Evolutionary conservation across 2,888 invertebrate genomes (phyloP), one percentile per base, ranked within the genome.

Genomic region (Tinea trinotella): DNA sequence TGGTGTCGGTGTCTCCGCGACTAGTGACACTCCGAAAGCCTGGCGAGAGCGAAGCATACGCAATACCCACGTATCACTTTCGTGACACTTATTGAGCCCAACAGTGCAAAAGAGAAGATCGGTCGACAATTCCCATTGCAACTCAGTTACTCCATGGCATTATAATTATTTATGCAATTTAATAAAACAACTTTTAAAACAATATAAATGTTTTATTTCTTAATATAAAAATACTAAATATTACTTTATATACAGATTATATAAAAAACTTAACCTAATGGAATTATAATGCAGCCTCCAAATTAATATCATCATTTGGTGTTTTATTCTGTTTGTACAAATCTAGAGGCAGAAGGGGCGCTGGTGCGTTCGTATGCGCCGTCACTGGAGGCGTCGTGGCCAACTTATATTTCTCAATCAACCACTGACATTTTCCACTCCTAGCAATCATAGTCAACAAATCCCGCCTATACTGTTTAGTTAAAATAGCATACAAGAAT

Each of bases 401-500:
- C 57, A 82, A 20, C 56, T 85, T 85, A 59, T 84, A 84, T 58
- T 65, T 74, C 60, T 75, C 66, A 1, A 84, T 66, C 58, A 84
- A 57, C 84, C 85, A 84, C 56, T 73, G 73, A 57, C 82, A 85
- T 34, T 67, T 62, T 0, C 84, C 87, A 62, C 81, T 93, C 82
- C 91, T 89, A 1, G 91, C 89, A 52, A 93, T 76, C 36, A 94
- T 70, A 9, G 88, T 82, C 54, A 90, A 87, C 17, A 94, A 84
- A 71, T 96, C 95, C 61, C 91, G 88, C 40, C 95, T 88, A 68
- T 95, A 96, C 74, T 95, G 95, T 58, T 94, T 91, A 5, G 96
- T 97, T 67, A 96, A 85, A 61, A 97, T 93, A 13, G 95, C 96
- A 74, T 97, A 97, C 2, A 97, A 81, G 82, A 96, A 96, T 0